Evolutionary conservation across 2,888 invertebrate species (phyloP).

Genomic region (Noctua janthe): DNA sequence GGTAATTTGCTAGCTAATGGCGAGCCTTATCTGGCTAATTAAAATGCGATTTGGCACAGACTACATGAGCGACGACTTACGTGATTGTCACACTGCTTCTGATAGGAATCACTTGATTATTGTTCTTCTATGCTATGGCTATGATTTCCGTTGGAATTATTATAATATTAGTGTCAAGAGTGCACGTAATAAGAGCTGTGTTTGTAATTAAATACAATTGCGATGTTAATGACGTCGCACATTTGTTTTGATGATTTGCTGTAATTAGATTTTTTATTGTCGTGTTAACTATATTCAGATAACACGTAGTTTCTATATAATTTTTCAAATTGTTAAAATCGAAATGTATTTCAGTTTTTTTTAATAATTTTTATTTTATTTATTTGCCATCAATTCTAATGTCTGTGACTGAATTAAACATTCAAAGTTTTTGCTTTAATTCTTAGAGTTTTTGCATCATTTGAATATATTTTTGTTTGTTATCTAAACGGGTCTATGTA

Average conservation of each 20-base stretch:
- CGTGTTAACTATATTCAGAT: constrained; percentile 23
- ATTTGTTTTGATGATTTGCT: constrained; percentile 63
- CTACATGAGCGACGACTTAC: constrained; percentile 68
- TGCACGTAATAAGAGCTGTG: constrained; percentile 64
- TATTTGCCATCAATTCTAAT: not conserved
- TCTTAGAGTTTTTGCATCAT: constrained; percentile 12
- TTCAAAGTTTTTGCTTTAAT: not conserved
- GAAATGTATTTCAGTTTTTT: not conserved
- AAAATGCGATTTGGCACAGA: constrained; percentile 89
- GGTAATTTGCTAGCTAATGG: constrained; percentile 88
- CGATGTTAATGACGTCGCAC: constrained; percentile 51
- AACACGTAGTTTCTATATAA: not conserved
- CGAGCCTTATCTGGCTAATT: constrained; percentile 87
- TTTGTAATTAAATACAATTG: constrained; percentile 67
- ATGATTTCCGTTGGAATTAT: constrained; percentile 68
- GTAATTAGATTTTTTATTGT: constrained; percentile 55
- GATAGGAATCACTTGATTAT: constrained; percentile 82
- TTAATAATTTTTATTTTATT: too few species aligned
- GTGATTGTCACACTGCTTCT: constrained; percentile 81
- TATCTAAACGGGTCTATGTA: not conserved
- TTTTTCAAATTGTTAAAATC: not conserved
- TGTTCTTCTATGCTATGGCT: constrained; percentile 52
- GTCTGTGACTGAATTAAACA: constrained; percentile 2
- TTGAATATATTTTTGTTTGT: constrained; percentile 18
- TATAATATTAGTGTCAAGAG: constrained; percentile 72